A percentile compares a stretch with the other conserved stretches of the same genome.
phyloP scores from a whole-genome alignment of 30 jellyfish, hydroid and myxozoan genomes.

The Cassiopea xamachana region DNA sequence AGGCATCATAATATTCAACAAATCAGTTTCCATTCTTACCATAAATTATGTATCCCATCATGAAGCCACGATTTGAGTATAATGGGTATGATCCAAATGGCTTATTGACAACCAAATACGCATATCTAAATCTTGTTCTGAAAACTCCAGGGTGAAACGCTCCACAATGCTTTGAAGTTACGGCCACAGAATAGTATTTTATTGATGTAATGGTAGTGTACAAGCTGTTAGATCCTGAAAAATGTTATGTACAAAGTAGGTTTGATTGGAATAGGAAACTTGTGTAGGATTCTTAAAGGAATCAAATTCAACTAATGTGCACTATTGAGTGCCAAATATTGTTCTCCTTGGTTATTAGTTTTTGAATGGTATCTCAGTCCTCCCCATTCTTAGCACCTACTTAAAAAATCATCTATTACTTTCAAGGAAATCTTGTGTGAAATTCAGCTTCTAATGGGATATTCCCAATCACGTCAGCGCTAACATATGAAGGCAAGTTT shows the following conservation, averaged over 20 bases:
- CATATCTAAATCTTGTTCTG: background rate
- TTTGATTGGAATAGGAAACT: background rate
- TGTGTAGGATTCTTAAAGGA: background rate
- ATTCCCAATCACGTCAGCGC: background rate
- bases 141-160: background rate
- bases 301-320: background rate
- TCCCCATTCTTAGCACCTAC: too few species aligned
- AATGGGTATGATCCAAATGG: constrained; percentile 13
- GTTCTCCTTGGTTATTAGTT: background rate
- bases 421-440: too few species aligned
- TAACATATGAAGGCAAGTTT: background rate
- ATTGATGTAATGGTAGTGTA: background rate
- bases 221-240: background rate
- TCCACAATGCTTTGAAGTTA: background rate
- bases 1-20: too few species aligned
- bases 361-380: too few species aligned
- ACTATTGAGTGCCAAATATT: background rate
- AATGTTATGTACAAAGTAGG: background rate
- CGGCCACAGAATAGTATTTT: background rate
- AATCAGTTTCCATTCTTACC: too few species aligned
- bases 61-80: background rate
- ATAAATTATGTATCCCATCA: constrained; percentile 1
- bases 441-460: too few species aligned
- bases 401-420: too few species aligned
- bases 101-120: background rate